Conservation (phyloP, 1,140 invertebrate species). For the Drosophila yakuba region DNA sequence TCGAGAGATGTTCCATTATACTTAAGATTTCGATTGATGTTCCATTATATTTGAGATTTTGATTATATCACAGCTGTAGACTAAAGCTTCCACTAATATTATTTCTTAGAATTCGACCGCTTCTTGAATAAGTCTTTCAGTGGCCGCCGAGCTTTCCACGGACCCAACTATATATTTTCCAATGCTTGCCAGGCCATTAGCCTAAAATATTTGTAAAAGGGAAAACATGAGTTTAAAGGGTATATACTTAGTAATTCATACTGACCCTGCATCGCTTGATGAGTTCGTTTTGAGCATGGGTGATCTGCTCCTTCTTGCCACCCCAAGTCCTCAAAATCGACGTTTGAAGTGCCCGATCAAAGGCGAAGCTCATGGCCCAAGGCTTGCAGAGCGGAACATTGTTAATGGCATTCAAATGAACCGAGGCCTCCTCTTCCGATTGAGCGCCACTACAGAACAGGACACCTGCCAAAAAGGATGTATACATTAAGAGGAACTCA, state of each 20-base stretch:
- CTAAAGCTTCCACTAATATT: not conserved
- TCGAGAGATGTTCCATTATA: too few relatives aligned
- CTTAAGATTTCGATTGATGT: too few relatives aligned
- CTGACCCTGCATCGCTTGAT: constrained; percentile 94
- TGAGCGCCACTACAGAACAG: constrained; percentile 98
- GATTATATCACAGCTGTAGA: too few relatives aligned
- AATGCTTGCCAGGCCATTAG: constrained; percentile 66
- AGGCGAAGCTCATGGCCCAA: constrained; percentile 98
- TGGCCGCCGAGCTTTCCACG: constrained; percentile 48
- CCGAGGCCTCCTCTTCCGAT: constrained; percentile 97
- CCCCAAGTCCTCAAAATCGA: constrained; percentile 96
- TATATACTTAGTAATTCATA: not conserved
- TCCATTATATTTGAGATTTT: too few relatives aligned
- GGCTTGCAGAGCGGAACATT: constrained; percentile 91
- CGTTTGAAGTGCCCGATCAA: constrained; percentile 94
- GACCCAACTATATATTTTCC: constrained; percentile 64
- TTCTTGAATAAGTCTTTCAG: constrained; percentile 38
- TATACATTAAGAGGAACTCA: not conserved
- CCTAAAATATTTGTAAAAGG: constrained; percentile 9
- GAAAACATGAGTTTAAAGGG: not conserved
- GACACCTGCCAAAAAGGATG: constrained; percentile 87
- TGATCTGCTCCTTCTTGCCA: constrained; percentile 94
- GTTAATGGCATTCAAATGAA: constrained; percentile 98
- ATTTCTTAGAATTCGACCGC: constrained; percentile 17
- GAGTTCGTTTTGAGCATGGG: constrained; percentile 93